A percentile compares a stretch with the other conserved stretches of the same genome.
These are phyloP conservation scores for Leptothorax acervorum DNA, from an alignment of 2,888 invertebrate species.

Conservation along the genomic window DNA sequence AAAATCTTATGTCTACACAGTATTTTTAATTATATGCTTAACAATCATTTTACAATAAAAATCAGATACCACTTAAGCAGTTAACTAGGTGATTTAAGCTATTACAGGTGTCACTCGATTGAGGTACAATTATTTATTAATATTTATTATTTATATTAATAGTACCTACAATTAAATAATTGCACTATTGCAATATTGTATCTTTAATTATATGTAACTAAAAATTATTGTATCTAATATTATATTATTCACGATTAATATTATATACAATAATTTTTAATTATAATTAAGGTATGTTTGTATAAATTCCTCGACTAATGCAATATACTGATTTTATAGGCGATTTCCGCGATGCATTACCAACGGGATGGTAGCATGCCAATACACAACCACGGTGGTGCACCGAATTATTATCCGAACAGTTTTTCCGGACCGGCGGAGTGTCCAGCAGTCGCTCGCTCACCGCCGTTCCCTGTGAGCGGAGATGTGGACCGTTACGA, in stretches of 20 bases:
- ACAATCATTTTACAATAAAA: background rate
- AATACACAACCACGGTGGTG: constrained; percentile 92
- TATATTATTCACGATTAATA: background rate
- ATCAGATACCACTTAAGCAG: background rate
- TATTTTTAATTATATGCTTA: background rate
- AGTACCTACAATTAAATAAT: no score
- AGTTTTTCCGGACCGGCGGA: constrained; percentile 96
- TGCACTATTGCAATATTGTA: no score
- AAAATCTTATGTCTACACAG: background rate
- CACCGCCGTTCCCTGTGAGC: constrained; percentile 87
- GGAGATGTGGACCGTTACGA: constrained; percentile 94
- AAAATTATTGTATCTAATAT: no score
- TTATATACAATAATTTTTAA: background rate
- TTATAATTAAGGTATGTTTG: no score
- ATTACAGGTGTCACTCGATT: background rate
- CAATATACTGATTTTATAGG: constrained; percentile 81
- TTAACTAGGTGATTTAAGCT: background rate
- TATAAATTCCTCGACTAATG: background rate
- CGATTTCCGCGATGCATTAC: constrained; percentile 89
- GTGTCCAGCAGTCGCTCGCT: constrained; percentile 89
- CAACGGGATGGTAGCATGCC: constrained; percentile 96
- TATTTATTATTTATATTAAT: background rate
- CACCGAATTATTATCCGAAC: constrained; percentile 98
- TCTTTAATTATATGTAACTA: no score
- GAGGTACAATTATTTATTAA: background rate